Conservation (phyloP, 1,140 invertebrate species). For the Campoletis sonorensis region DNA sequence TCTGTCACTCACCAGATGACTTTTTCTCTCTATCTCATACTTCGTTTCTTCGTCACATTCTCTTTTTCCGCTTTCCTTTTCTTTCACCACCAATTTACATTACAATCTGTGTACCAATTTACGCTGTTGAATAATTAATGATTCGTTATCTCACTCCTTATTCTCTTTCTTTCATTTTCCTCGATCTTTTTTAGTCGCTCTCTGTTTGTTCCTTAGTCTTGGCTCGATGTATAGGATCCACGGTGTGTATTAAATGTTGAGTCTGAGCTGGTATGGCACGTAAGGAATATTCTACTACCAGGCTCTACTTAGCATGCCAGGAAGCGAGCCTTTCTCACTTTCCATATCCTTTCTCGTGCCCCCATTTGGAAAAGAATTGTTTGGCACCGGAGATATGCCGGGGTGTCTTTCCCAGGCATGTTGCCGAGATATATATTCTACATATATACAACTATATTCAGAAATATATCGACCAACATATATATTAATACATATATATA, state of each 20-base stretch:
- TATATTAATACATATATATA: not conserved
- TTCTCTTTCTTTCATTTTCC: not conserved
- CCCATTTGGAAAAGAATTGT: slow-evolving; percentile 36
- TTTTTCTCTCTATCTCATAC: not conserved
- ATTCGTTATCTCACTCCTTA: slow-evolving; percentile 23
- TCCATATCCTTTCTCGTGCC: slow-evolving; percentile 24
- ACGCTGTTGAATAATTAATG: slow-evolving; percentile 47
- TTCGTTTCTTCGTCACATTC: slow-evolving; percentile 1
- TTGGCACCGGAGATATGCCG: not conserved
- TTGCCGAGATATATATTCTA: slow-evolving; percentile 1
- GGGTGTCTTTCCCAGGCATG: slow-evolving; percentile 16
- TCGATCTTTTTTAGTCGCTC: not conserved
- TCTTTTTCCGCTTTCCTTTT: slow-evolving; percentile 18
- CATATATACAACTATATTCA: not conserved
- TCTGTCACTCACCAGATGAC: not conserved
- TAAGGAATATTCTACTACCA: slow-evolving; percentile 17
- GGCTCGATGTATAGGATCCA: not conserved
- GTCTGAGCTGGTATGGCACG: not conserved
- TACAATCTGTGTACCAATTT: slow-evolving; percentile 48
- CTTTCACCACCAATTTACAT: slow-evolving; percentile 45
- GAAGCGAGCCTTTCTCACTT: slow-evolving; percentile 18
- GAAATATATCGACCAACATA: not conserved
- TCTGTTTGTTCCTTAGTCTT: not conserved
- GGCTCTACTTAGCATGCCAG: slow-evolving; percentile 34
- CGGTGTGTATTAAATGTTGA: slow-evolving; percentile 26